A percentile compares a stretch with the other conserved stretches of the same genome.
phyloP scores from a whole-genome alignment of 1,140 invertebrate species.

The Arctopsyche grandis region DNA sequence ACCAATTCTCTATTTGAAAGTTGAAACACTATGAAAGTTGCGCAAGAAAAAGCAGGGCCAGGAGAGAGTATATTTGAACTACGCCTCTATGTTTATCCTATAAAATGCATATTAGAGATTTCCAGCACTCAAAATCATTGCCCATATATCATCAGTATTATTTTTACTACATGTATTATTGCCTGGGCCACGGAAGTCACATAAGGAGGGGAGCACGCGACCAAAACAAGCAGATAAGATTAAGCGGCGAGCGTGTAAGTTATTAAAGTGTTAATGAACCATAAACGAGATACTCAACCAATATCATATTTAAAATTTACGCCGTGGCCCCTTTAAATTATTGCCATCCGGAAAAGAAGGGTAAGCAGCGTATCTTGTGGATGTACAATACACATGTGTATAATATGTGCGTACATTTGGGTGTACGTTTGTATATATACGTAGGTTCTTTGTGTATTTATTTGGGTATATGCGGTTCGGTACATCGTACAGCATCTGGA shows the following conservation, averaged over 20 bases:
- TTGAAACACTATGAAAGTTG: too few relatives aligned
- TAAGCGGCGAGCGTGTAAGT: constrained; percentile 23
- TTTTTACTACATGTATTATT: constrained; percentile 39
- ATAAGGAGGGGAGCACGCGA: neutral
- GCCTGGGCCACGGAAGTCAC: constrained; percentile 12
- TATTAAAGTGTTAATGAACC: constrained; percentile 39
- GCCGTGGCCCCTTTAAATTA: neutral
- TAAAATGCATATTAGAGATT: too few relatives aligned
- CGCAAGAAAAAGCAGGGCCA: too few relatives aligned
- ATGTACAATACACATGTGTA: too few relatives aligned
- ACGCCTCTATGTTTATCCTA: too few relatives aligned
- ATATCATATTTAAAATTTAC: constrained; percentile 26
- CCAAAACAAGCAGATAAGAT: constrained; percentile 31
- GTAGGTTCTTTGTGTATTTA: too few relatives aligned
- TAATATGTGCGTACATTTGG: neutral
- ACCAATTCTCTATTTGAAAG: too few relatives aligned
- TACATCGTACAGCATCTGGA: neutral
- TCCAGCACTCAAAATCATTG: too few relatives aligned
- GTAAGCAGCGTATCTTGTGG: too few relatives aligned
- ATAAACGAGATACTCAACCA: constrained; percentile 16
- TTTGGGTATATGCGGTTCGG: too few relatives aligned
- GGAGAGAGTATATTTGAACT: too few relatives aligned
- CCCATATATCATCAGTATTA: constrained; percentile 6
- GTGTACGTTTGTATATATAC: too few relatives aligned
- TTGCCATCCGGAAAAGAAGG: neutral